Base-by-base conservation (phyloP, 2,888 invertebrate species). In the Agriopis leucophaearia region DNA sequence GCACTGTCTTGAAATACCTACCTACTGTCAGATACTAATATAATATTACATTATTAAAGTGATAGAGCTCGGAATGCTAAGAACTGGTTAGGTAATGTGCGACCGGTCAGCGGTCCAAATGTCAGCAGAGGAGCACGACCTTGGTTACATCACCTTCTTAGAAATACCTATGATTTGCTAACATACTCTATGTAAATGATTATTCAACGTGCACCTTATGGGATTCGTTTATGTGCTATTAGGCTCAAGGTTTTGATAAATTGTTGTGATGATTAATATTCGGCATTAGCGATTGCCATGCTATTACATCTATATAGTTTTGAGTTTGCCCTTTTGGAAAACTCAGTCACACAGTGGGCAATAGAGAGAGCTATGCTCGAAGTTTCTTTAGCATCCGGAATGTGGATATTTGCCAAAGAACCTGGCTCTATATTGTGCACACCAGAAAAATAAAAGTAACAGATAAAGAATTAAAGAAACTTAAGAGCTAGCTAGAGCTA, bases 21-120 rank as follows among this genome's bases (percentile, higher is more conserved):
- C 27, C 15, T 15, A 8, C 1, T 8, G 4, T 15, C 45, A n/a
- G n/a, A 52, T 18, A 42, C 6, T 55, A 55, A 18, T 44, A 48
- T 48, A 45, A 58, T 52, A 58, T 44, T 51, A 51, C 54, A 75
- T 72, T 72, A 77, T 74, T 74, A 73, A 70, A 72, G 72, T 77
- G 77, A 78, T 80, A 79, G 75, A 80, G 63, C 72, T 81, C 75
- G 73, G 77, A 78, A 79, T 80, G 70, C 77, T 71, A 70, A 83
- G 81, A 90, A 90, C 90, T 77, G 86, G 91, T 92, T 92, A 81
- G 83, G 81, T 85, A 89, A 89, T 82, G 75, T 66, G 66, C 72
- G 85, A 82, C 84, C 89, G 90, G 91, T 89, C 91, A 90, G 80
- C 76, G 78, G 79, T 70, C 77, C 88, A 92, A 93, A 93, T 93